These are phyloP conservation scores for Pachypsylla venusta DNA, from an alignment of 1,140 invertebrate species.

Conservation along the genomic window DNA sequence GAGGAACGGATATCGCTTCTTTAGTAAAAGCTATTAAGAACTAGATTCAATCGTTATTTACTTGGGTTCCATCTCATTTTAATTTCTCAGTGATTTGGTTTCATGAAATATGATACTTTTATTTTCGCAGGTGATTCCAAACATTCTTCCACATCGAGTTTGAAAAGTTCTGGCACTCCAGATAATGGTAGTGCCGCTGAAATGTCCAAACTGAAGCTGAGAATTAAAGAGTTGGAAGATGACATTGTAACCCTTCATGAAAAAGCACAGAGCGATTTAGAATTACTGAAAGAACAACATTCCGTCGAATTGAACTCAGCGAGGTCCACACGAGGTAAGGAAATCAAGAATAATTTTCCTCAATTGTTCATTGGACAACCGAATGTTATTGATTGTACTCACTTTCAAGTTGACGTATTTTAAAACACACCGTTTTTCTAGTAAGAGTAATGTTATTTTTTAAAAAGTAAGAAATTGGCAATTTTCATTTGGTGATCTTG, in stretches of 20 bases:
- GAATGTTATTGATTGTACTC: too few relatives aligned
- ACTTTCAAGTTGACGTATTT: too few relatives aligned
- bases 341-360: too few relatives aligned
- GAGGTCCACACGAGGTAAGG: not conserved
- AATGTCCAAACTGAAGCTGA: not conserved
- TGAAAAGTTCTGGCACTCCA: slow-evolving; percentile 25
- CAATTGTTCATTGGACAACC: too few relatives aligned
- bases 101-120: slow-evolving; percentile 21
- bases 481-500: too few relatives aligned
- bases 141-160: slow-evolving; percentile 27
- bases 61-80: too few relatives aligned
- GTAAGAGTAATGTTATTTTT: too few relatives aligned
- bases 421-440: too few relatives aligned
- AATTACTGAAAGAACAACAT: not conserved
- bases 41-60: too few relatives aligned
- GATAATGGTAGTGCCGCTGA: not conserved
- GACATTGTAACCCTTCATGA: not conserved
- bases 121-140: slow-evolving; percentile 21
- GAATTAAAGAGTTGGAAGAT: not conserved
- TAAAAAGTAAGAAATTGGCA: too few relatives aligned
- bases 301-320: not conserved
- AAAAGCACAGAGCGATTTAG: not conserved
- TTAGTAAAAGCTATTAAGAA: too few relatives aligned
- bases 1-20: too few relatives aligned
- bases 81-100: slow-evolving; percentile 20